Evolutionary conservation across 2,888 invertebrate species (phyloP).

Genomic region (Alloplasta piceator): DNA sequence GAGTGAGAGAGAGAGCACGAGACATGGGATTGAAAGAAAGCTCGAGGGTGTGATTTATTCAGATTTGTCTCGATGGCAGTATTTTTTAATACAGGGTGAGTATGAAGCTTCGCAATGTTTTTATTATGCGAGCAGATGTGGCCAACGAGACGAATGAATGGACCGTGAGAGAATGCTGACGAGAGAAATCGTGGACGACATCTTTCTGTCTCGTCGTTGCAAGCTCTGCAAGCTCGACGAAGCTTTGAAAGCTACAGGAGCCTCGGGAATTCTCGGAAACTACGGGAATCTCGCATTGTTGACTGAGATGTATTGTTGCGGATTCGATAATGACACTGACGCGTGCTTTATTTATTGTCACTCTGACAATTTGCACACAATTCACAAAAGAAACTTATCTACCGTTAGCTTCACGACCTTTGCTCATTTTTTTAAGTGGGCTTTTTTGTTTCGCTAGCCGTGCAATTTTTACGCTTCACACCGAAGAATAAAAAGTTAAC

Average conservation of each 20-base stretch:
- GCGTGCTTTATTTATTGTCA: background rate
- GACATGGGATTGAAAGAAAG: background rate
- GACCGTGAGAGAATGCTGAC: conserved; percentile 29
- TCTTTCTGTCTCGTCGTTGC: background rate
- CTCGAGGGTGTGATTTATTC: background rate
- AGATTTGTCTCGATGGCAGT: background rate
- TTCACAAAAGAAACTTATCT: too few species aligned
- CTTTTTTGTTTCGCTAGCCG: too few species aligned
- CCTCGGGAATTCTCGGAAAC: conserved; percentile 5
- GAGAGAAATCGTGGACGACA: conserved; percentile 3
- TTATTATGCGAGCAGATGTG: background rate
- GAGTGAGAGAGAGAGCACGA: background rate
- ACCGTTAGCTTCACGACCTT: too few species aligned
- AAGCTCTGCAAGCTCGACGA: conserved; percentile 27
- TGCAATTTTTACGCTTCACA: too few species aligned
- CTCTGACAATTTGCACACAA: background rate
- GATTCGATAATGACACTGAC: conserved; percentile 24
- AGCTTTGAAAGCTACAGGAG: background rate
- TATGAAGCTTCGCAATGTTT: conserved; percentile 1
- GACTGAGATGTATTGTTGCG: conserved; percentile 9
- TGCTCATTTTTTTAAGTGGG: too few species aligned
- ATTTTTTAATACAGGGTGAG: background rate
- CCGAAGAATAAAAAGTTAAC: too few species aligned
- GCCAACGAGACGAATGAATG: conserved; percentile 34
- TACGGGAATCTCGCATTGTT: conserved; percentile 23